Evolutionary conservation across 2,113 vertebrate species (phyloP).

Genomic region (Anseranas semipalmata): DNA sequence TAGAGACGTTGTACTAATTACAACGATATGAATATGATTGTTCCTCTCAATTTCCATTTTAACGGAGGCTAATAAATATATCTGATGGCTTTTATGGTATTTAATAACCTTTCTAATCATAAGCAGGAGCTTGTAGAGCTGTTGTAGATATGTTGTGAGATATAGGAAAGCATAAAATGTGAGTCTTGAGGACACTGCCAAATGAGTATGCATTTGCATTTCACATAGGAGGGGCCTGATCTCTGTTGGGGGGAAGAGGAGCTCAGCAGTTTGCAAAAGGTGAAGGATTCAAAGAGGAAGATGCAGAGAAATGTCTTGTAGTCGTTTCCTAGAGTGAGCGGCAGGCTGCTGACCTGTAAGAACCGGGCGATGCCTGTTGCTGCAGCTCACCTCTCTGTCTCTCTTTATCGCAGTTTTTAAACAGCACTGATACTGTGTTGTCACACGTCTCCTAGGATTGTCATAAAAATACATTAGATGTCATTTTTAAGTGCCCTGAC

Average conservation of each 20-base stretch:
- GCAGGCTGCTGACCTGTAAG: not conserved
- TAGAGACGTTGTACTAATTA: slow-evolving; percentile 22
- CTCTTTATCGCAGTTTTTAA: not conserved
- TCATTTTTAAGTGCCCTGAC: not conserved
- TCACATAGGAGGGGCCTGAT: not conserved
- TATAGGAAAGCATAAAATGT: not conserved
- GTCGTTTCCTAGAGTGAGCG: not conserved
- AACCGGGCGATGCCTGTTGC: not conserved
- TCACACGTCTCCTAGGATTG: not conserved
- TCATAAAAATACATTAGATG: not conserved
- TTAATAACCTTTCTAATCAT: not conserved
- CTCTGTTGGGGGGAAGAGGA: not conserved
- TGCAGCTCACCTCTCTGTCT: not conserved
- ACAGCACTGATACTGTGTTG: too few relatives aligned
- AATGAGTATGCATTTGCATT: not conserved
- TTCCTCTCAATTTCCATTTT: slow-evolving; percentile 28
- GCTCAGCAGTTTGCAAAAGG: not conserved
- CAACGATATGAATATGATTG: not conserved
- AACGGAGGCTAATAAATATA: slow-evolving; percentile 9
- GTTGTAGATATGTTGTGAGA: not conserved
- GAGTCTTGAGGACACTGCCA: not conserved
- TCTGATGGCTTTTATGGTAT: not conserved
- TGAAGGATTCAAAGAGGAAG: not conserved
- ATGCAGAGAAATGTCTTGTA: not conserved
- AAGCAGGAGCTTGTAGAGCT: not conserved